Evolutionary conservation across 2,888 invertebrate genomes (phyloP), one percentile per base, ranked within the genome.

Genomic region (Diogma glabrata): DNA sequence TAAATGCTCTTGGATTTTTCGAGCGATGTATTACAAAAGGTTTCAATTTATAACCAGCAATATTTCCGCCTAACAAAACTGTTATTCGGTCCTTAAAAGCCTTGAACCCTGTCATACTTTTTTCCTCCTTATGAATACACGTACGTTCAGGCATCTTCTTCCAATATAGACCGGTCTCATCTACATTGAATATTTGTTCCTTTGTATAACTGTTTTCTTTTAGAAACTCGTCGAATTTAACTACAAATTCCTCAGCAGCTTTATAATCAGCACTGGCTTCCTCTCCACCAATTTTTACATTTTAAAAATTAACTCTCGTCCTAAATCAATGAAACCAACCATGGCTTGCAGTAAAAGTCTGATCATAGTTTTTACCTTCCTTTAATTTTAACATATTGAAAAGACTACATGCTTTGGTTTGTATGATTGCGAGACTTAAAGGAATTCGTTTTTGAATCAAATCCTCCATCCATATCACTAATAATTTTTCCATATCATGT

Each of bases 31-130:
- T 40, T 40, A 43, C 43, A 43, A 43, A 43, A 43, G 20, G 43
- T 43, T 43, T 43, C 43, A 43, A 43, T 20, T 43, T 43, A 43
- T 43, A 43, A 43, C 43, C 43, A 43, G 43, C 43, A 20, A 43
- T 43, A 43, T 43, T 20, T 43, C 20, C 22, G 22, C 20, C 43
- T 19, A 43, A 40, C 17, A 16, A 43, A 20, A 43, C 19, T 20
- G 40, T 40, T 40, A 40, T 40, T 40, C 17, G 9, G 9, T 40
- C 40, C 40, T 40, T 16, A 40, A 40, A 8, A 40, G 40, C 40
- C 40, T 40, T 40, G 40, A 43, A 43, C 20, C 20, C 43, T 19
- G 22, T 17, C 43, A 43, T 43, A 43, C 20, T 43, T 19, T 20
- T 40, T 43, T 19, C 22, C 43, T 43, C 43, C 43, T 43, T 43